A percentile compares a stretch with the other conserved stretches of the same genome.
Conservation (phyloP, 64 coral and sea anemone species). For the Trachythela sp. region DNA sequence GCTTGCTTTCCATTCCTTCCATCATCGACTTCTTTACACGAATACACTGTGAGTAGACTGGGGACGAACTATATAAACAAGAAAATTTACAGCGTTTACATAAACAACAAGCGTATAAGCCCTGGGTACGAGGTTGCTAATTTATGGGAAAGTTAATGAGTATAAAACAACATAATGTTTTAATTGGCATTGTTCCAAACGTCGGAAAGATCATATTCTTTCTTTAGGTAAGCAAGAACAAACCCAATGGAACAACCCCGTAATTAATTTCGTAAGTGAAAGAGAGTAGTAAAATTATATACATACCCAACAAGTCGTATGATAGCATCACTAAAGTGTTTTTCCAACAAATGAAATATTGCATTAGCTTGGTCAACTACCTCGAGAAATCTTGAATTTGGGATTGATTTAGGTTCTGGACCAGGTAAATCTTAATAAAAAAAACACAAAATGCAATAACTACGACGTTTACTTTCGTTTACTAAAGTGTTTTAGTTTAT, state of each 20-base stretch:
- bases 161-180: too few relatives aligned
- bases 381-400: slow-evolving; percentile 77
- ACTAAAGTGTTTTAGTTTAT: too few relatives aligned
- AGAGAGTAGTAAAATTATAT: not conserved
- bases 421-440: slow-evolving; percentile 64
- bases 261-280: not conserved
- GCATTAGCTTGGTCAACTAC: slow-evolving; percentile 86
- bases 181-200: too few relatives aligned
- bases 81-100: not conserved
- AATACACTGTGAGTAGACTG: slow-evolving; percentile 90
- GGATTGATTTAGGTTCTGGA: slow-evolving; percentile 64
- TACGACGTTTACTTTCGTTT: too few relatives aligned
- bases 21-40: slow-evolving; percentile 86
- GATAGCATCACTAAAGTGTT: slow-evolving; percentile 95
- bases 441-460: not conserved
- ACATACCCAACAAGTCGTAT: slow-evolving; percentile 93
- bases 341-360: slow-evolving; percentile 94
- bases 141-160: too few relatives aligned
- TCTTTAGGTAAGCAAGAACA: too few relatives aligned
- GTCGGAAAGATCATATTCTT: too few relatives aligned
- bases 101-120: too few relatives aligned
- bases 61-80: slow-evolving; percentile 56
- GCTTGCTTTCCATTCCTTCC: slow-evolving; percentile 85
- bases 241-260: too few relatives aligned
- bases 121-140: too few relatives aligned